These are phyloP conservation scores for Anoplopoma fimbria DNA, from an alignment of 2,113 vertebrate genomes.

Conservation along the genomic window DNA sequence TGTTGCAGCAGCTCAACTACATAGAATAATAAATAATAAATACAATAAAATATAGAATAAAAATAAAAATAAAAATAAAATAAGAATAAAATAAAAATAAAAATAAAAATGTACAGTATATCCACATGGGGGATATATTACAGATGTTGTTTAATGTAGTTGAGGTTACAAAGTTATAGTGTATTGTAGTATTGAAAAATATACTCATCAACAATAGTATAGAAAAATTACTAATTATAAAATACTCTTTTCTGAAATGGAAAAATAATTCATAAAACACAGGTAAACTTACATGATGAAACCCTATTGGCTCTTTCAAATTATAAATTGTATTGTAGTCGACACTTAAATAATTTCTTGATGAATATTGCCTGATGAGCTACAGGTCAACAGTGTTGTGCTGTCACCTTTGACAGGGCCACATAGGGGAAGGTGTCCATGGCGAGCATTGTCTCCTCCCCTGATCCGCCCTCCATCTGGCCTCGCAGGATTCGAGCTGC, in stretches of 20 bases:
- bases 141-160: no score
- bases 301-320: neutral
- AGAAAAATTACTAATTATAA: neutral
- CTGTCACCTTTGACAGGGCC: constrained; percentile 85
- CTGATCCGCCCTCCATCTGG: constrained; percentile 79
- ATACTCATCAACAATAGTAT: neutral
- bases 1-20: no score
- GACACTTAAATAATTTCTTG: neutral
- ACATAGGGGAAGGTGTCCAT: constrained; percentile 87
- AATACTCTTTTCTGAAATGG: neutral
- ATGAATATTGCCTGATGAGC: neutral
- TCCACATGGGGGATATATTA: no score
- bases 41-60: no score
- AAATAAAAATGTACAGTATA: no score
- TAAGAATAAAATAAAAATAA: no score
- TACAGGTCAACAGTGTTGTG: constrained; percentile 4
- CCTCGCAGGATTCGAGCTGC: constrained; percentile 85
- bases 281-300: neutral
- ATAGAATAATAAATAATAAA: no score
- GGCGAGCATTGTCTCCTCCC: constrained; percentile 83
- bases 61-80: no score
- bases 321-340: neutral
- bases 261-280: neutral
- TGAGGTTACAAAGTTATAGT: no score
- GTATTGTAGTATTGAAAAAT: neutral